phyloP scores from a whole-genome alignment of 2,888 invertebrate genomes.

The Aplocera efformata region DNA sequence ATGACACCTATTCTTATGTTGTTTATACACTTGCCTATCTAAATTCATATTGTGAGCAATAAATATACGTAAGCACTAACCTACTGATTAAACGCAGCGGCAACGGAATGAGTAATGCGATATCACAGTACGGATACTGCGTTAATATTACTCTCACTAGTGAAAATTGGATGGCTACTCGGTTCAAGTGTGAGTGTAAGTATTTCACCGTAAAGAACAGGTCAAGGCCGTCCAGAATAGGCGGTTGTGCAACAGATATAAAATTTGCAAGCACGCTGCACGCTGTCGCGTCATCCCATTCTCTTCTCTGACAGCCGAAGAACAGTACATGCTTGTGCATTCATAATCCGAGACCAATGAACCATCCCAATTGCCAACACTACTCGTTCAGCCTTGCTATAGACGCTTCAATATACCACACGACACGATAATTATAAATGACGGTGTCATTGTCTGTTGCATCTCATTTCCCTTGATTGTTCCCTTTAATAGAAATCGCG shows the following conservation, averaged over 20 bases:
- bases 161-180: slow-evolving; percentile 28
- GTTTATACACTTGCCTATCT: no score
- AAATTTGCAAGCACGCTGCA: slow-evolving; percentile 34
- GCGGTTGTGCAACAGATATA: slow-evolving; percentile 58
- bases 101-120: no score
- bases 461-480: slow-evolving; percentile 41
- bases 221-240: slow-evolving; percentile 67
- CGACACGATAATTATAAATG: slow-evolving; percentile 33
- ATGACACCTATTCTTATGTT: no score
- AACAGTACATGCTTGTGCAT: slow-evolving; percentile 4
- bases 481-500: slow-evolving; percentile 34
- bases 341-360: slow-evolving; percentile 12
- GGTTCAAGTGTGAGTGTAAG: slow-evolving; percentile 59
- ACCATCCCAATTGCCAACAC: slow-evolving; percentile 17
- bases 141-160: slow-evolving; percentile 2
- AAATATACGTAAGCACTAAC: no score
- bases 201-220: slow-evolving; percentile 65
- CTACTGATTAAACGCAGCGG: no score
- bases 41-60: no score
- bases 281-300: slow-evolving; percentile 39
- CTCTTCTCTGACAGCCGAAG: slow-evolving; percentile 10
- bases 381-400: slow-evolving; percentile 20
- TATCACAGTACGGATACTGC: slow-evolving; percentile 1
- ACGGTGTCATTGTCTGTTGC: slow-evolving; percentile 32
- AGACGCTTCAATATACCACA: slow-evolving; percentile 17